Evolutionary conservation across 2,797 vertebrate genomes (phyloP), one percentile per base, ranked within the genome.

Genomic region (Oreochromis mossambicus): DNA sequence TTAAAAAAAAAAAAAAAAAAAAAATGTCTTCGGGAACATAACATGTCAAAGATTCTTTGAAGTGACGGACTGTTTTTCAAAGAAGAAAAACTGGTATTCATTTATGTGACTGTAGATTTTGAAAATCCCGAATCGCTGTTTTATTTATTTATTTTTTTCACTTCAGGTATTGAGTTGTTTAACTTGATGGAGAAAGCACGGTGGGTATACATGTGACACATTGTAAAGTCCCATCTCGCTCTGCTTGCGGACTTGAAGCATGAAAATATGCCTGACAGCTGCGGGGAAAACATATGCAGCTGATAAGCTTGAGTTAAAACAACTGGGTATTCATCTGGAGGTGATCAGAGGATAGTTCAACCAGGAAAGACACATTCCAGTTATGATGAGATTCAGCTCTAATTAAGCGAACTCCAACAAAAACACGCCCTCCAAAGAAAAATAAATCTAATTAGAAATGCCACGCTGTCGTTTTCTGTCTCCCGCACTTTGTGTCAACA

Each of bases 231-330:
- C 86, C 81, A 51, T 80, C 43, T 48, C 21, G 58, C 24, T 79
- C 66, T 41, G 78, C 66, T 26, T 73, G 77, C 21, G 9, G n/a
- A 87, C 54, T 63, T 32, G 73, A 80, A 82, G 84, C 87, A 51
- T 83, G 82, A 79, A 94, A 94, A 89, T 84, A 87, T 84, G 89
- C 19, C 88, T 76, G 90, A 92, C 91, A 90, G 88, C 92, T 92
- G 89, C n/a, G 43, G 63, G 77, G 73, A 61, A 85, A 78, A 80
- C 90, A 90, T 68, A 76, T 92, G 90, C 83, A 73, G 88, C 86
- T 78, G 91, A 92, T 93, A 86, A 92, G 86, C 87, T 89, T 52
- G 82, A 93, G 90, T 82, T 88, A 84, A 91, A 94, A 89, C 88
- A 90, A 89, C 76, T 78, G 86, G 79, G 73, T 68, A 79, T 92